A percentile compares a stretch with the other conserved stretches of the same genome.
phyloP scores from a whole-genome alignment of 2,797 vertebrate genomes.

The Atherinosoma microstoma region DNA sequence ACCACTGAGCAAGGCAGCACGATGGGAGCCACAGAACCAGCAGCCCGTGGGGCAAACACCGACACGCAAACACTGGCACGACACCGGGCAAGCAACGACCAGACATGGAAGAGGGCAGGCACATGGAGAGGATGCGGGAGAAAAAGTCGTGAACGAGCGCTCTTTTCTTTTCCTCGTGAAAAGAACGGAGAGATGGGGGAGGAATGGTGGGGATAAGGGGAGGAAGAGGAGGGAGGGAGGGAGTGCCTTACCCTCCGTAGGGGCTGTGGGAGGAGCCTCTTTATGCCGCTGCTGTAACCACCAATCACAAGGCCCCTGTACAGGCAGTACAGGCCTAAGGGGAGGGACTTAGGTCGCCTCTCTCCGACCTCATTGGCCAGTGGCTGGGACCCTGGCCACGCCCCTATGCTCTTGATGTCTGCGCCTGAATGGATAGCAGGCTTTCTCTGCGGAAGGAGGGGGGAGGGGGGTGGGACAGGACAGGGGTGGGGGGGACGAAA shows the following conservation, averaged over 20 bases:
- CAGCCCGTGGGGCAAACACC: conserved; percentile 54
- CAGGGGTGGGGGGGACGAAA: conserved; percentile 72
- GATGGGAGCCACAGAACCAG: conserved; percentile 50
- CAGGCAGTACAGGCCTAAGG: conserved; percentile 86
- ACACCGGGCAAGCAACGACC: conserved; percentile 68
- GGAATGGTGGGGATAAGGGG: conserved; percentile 32
- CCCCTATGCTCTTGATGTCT: conserved; percentile 84
- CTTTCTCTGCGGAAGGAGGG: conserved; percentile 85
- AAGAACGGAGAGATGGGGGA: conserved; percentile 61
- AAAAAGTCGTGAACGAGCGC: conserved; percentile 45
- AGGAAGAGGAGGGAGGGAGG: conserved; percentile 68
- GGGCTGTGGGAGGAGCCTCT: conserved; percentile 84
- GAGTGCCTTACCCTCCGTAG: conserved; percentile 86
- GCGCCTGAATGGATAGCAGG: conserved; percentile 82
- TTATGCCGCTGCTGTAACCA: conserved; percentile 84
- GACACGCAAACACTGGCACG: conserved; percentile 48
- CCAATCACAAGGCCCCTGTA: conserved; percentile 87
- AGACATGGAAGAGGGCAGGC: conserved; percentile 65
- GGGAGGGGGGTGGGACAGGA: conserved; percentile 64
- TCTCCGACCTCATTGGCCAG: conserved; percentile 77
- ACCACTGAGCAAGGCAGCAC: conserved; percentile 74
- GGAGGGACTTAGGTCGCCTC: conserved; percentile 84
- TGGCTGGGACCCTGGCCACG: conserved; percentile 75
- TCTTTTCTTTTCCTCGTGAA: conserved; percentile 65
- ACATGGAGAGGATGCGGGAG: conserved; percentile 58